These are phyloP conservation scores for Pachycephus smyrnensis DNA, from an alignment of 2,888 invertebrate species.

Conservation along the genomic window DNA sequence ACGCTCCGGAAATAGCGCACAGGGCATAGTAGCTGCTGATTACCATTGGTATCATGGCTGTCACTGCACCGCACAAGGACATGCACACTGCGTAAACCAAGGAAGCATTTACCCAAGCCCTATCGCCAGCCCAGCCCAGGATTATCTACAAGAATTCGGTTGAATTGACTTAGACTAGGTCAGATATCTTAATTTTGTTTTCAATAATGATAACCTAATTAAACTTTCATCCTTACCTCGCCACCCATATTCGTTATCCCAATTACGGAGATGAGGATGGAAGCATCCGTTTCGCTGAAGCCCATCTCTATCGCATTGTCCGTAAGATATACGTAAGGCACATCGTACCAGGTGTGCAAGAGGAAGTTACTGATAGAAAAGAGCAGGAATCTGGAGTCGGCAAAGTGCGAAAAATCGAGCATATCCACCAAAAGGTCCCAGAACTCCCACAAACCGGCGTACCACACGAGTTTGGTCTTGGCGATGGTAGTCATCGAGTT, in stretches of 20 bases:
- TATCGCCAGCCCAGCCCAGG: slow-evolving; percentile 90
- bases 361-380: slow-evolving; percentile 91
- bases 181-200: not conserved
- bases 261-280: slow-evolving; percentile 87
- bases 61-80: slow-evolving; percentile 77
- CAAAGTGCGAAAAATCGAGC: slow-evolving; percentile 84
- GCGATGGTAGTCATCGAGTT: slow-evolving; percentile 88
- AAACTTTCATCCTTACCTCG: slow-evolving; percentile 73
- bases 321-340: slow-evolving; percentile 91
- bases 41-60: slow-evolving; percentile 76
- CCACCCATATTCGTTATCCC: slow-evolving; percentile 91
- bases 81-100: slow-evolving; percentile 87
- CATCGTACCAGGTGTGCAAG: slow-evolving; percentile 93
- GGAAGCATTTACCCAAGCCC: slow-evolving; percentile 80
- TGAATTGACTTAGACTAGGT: not conserved
- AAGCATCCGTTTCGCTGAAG: slow-evolving; percentile 78
- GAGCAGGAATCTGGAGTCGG: slow-evolving; percentile 78
- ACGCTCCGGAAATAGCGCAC: slow-evolving; percentile 78
- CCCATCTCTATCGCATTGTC: slow-evolving; percentile 83
- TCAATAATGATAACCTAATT: not conserved
- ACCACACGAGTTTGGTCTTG: slow-evolving; percentile 83
- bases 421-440: slow-evolving; percentile 83
- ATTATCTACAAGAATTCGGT: slow-evolving; percentile 72
- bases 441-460: slow-evolving; percentile 81
- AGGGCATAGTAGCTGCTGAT: slow-evolving; percentile 71